A percentile compares a stretch with the other conserved stretches of the same genome.
These are phyloP conservation scores for Paratrypauchen microcephalus DNA, from an alignment of 2,797 vertebrate genomes.

Conservation along the genomic window DNA sequence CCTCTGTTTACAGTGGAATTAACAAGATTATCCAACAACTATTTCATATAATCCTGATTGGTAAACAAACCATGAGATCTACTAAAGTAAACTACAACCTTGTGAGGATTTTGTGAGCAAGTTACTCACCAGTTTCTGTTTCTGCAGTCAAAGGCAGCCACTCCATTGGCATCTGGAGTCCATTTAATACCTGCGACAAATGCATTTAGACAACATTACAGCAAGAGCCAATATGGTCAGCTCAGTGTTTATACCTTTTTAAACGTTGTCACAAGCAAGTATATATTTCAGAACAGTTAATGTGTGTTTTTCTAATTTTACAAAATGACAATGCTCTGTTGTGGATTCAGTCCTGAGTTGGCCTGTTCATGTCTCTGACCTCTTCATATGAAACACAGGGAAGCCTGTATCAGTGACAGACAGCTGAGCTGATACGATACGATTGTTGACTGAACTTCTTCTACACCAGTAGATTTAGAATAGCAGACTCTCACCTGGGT, in stretches of 20 bases:
- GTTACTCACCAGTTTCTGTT: slow-evolving; percentile 93
- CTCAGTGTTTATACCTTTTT: not conserved
- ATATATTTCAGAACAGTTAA: not conserved
- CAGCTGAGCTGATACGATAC: not conserved
- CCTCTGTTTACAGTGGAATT: slow-evolving; percentile 18
- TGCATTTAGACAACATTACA: slow-evolving; percentile 1
- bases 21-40: slow-evolving; percentile 17
- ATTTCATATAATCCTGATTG: slow-evolving; percentile 15
- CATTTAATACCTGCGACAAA: slow-evolving; percentile 88
- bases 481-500: slow-evolving; percentile 81
- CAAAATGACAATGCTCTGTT: not conserved
- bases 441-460: not conserved
- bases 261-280: not conserved
- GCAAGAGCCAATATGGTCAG: not conserved
- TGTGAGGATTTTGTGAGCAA: not conserved
- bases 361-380: not conserved
- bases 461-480: not conserved
- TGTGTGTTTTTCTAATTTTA: not conserved
- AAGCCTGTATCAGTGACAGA: not conserved
- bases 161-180: slow-evolving; percentile 91
- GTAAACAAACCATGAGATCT: slow-evolving; percentile 12
- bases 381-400: not conserved
- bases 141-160: slow-evolving; percentile 93
- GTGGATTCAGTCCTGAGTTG: not conserved
- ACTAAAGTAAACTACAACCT: not conserved